A percentile compares a stretch with the other conserved stretches of the same genome.
Conservation (phyloP, 1,140 invertebrate genomes). For the Polypedilum pembai region DNA sequence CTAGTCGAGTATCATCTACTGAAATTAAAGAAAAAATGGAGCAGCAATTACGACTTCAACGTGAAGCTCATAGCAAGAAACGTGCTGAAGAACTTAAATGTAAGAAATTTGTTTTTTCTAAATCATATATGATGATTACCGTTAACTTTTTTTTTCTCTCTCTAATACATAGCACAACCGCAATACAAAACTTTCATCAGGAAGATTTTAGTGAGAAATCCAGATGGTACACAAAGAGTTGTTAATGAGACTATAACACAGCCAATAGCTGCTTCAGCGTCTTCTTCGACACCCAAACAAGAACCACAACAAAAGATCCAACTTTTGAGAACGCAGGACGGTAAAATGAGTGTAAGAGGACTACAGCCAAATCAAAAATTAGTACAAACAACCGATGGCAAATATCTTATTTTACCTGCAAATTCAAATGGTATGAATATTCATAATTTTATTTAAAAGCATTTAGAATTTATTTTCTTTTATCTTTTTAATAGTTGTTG, state of each 20-base stretch:
- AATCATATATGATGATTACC: background rate
- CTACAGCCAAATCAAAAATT: conserved; percentile 88
- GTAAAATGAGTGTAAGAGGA: conserved; percentile 84
- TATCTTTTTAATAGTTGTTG: background rate
- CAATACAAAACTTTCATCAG: conserved; percentile 32
- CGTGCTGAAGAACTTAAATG: conserved; percentile 55
- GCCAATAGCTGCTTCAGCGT: conserved; percentile 34
- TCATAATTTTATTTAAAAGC: conserved; percentile 16
- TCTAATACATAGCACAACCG: conserved; percentile 31
- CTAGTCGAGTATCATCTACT: conserved; percentile 51
- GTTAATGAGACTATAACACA: conserved; percentile 50
- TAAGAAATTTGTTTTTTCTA: conserved; percentile 34
- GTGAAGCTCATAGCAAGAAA: conserved; percentile 81
- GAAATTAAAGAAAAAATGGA: conserved; percentile 89
- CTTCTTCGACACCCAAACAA: conserved; percentile 41
- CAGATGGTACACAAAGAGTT: conserved; percentile 68
- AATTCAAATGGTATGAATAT: conserved; percentile 39
- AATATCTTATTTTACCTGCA: conserved; percentile 76
- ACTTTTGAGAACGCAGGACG: conserved; percentile 81
- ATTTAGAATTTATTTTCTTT: conserved; percentile 3
- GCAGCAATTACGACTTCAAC: conserved; percentile 75
- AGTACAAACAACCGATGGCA: conserved; percentile 87
- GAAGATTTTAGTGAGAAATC: conserved; percentile 69
- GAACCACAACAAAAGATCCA: conserved; percentile 74
- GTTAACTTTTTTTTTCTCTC: background rate